Conservation (phyloP, 2,888 invertebrate species). For the Melanargia galathea region DNA sequence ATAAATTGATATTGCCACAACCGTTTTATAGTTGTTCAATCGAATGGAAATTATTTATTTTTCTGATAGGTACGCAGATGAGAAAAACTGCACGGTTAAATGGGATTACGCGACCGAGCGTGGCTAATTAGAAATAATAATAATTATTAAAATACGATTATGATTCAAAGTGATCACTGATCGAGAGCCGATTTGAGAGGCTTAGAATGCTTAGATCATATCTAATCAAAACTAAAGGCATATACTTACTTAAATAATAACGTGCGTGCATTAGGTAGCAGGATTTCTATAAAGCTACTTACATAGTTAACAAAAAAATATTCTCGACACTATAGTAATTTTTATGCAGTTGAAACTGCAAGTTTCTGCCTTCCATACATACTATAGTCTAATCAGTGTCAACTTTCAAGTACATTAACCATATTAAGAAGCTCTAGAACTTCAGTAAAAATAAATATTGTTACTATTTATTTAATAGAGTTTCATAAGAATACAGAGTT, state of each 20-base stretch:
- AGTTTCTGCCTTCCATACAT: too few relatives aligned
- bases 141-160: slow-evolving; percentile 13
- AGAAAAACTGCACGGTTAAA: slow-evolving; percentile 19
- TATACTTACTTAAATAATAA: not conserved
- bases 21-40: slow-evolving; percentile 27
- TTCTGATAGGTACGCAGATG: slow-evolving; percentile 1
- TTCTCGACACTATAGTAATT: too few relatives aligned
- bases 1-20: slow-evolving; percentile 36
- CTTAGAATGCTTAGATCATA: not conserved
- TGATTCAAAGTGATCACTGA: not conserved
- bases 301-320: too few relatives aligned
- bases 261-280: not conserved
- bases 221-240: not conserved
- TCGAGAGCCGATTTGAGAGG: not conserved
- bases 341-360: too few relatives aligned
- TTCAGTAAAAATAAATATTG: too few relatives aligned
- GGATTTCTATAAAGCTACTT: too few relatives aligned
- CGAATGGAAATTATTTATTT: slow-evolving; percentile 28
- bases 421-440: too few relatives aligned
- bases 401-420: too few relatives aligned
- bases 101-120: slow-evolving; percentile 22
- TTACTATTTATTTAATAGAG: too few relatives aligned
- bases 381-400: too few relatives aligned
- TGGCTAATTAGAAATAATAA: slow-evolving; percentile 28
- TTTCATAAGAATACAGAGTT: too few relatives aligned